Base-by-base conservation (phyloP, 2,888 invertebrate genomes). In the Lepidocyrtoides sp. region DNA sequence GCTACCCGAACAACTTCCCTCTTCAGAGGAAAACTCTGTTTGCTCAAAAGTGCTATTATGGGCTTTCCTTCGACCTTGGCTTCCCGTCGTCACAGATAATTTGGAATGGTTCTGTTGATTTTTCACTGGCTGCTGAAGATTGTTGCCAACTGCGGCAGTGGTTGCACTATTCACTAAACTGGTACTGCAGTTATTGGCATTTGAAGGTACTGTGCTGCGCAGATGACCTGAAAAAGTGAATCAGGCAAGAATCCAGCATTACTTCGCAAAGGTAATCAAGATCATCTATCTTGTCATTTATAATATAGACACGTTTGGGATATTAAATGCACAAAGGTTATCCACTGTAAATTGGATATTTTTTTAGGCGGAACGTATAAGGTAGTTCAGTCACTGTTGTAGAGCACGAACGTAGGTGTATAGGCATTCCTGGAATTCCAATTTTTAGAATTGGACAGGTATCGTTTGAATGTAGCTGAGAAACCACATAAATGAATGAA, bases 11-110 rank as follows among this genome's bases (percentile, higher is more conserved):
- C 12, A 54, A 41, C 72, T 86, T 44, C 81, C 60, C 14, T 86
- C 81, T 72, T 82, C 86, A 17, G 91, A 81, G 8, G 81, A 81
- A 20, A 81, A 77, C 60, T 91, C 75, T 2, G 57, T 51, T 72
- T 72, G 84, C 20, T 83, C 75, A 5, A n/a, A 36, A 29, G 44
- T 72, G 44, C 36, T 41, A 20, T 4, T 51, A 54, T 60, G 36
- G 17, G 87, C 0, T 79, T 66, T 87, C 12, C n/a, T 17, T 14
- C 87, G 63, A 14, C 60, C 75, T 26, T 75, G 84, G 54, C 12
- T 48, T 8, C 81, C 32, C 3, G 26, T 23, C 0, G 51, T 54
- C 0, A 29, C 60, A 29, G 32, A 17, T 23, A 81, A 57, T 41
- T 57, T 81, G 82, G 89, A 89, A 82, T 82, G 89, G 20, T 89